These are phyloP conservation scores for Caradrina clavipalpis DNA, from an alignment of 2,888 invertebrate genomes.

Conservation along the genomic window DNA sequence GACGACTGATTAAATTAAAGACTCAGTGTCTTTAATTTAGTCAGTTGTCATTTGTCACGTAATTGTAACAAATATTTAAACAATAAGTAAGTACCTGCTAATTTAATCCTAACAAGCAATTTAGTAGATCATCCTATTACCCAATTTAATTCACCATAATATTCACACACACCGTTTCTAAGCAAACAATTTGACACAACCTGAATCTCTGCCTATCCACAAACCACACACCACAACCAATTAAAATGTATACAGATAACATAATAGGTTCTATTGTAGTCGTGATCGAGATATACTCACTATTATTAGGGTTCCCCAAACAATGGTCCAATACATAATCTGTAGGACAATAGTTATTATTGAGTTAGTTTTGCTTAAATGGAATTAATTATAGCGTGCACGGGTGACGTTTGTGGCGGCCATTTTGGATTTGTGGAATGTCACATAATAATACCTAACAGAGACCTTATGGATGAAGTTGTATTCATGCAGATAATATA, in stretches of 20 bases:
- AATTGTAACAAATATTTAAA: too few species aligned
- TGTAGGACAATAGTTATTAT: slow-evolving; percentile 52
- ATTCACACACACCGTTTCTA: not conserved
- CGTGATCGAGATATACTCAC: slow-evolving; percentile 46
- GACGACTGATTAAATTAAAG: too few species aligned
- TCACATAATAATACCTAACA: not conserved
- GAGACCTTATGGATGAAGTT: too few species aligned
- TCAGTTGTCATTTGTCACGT: too few species aligned
- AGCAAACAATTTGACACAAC: slow-evolving; percentile 35
- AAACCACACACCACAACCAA: slow-evolving; percentile 47
- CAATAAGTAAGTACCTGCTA: not conserved
- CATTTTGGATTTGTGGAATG: slow-evolving; percentile 21
- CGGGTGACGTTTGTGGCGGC: slow-evolving; percentile 27
- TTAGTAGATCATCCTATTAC: not conserved
- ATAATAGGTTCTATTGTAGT: slow-evolving; percentile 60
- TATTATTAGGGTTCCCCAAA: slow-evolving; percentile 49
- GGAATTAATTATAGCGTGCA: slow-evolving; percentile 54
- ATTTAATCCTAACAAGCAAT: not conserved
- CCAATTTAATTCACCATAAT: slow-evolving; percentile 12
- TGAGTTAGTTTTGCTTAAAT: slow-evolving; percentile 55
- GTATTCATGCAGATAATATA: too few species aligned
- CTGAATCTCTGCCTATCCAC: slow-evolving; percentile 23
- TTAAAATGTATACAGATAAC: slow-evolving; percentile 57
- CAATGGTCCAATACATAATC: slow-evolving; percentile 61
- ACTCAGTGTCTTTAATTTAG: too few species aligned